phyloP scores from a whole-genome alignment of 2,888 invertebrate genomes.

The Rhodophaea formosa region DNA sequence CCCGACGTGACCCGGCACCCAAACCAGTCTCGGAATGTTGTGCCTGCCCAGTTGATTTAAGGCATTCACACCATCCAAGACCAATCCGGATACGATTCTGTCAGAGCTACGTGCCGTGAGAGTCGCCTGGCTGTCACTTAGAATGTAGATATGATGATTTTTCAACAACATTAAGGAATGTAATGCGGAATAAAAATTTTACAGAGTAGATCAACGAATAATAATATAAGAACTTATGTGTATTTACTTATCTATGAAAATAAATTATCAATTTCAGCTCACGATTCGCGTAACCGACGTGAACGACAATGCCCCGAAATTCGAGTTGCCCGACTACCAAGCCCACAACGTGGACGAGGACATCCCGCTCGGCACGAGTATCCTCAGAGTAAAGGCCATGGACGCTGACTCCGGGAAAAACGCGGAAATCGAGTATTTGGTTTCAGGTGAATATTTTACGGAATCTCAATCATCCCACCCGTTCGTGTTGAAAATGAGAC shows the following conservation, averaged over 20 bases:
- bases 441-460: conserved; percentile 73
- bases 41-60: too few relatives aligned
- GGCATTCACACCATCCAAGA: too few relatives aligned
- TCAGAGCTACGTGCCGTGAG: too few relatives aligned
- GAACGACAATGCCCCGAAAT: conserved; percentile 98
- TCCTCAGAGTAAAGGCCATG: conserved; percentile 96
- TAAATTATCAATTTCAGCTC: conserved; percentile 79
- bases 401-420: conserved; percentile 97
- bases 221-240: too few relatives aligned
- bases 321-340: conserved; percentile 97
- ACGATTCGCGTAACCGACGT: conserved; percentile 97
- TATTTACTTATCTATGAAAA: not conserved
- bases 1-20: too few relatives aligned
- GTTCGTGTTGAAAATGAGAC: conserved; percentile 1
- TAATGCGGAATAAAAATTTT: too few relatives aligned
- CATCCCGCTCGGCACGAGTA: conserved; percentile 93
- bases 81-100: too few relatives aligned
- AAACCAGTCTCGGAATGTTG: too few relatives aligned
- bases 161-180: too few relatives aligned
- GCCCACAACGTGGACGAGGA: conserved; percentile 98
- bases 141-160: too few relatives aligned
- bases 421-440: conserved; percentile 95
- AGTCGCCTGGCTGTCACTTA: too few relatives aligned
- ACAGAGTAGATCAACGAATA: too few relatives aligned
- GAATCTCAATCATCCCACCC: not conserved